phyloP scores from a whole-genome alignment of 2,888 invertebrate species.

The Coenonympha arcania region DNA sequence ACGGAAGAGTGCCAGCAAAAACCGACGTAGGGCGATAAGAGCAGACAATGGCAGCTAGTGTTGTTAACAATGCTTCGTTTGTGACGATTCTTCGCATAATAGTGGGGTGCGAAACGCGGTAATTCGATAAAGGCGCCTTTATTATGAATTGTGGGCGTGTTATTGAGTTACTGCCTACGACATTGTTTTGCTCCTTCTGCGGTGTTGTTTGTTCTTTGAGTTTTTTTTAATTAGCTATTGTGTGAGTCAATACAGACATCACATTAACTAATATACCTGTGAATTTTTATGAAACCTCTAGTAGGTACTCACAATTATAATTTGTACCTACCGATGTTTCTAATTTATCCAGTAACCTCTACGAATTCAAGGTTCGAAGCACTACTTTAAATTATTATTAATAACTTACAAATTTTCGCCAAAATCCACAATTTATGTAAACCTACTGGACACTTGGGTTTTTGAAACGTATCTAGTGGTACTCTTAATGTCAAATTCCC shows the following conservation, averaged over 20 bases:
- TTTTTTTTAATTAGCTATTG: slow-evolving; percentile 24
- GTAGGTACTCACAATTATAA: too few relatives aligned
- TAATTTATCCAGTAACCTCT: too few relatives aligned
- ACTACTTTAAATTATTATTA: too few relatives aligned
- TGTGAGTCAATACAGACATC: background rate
- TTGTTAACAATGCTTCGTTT: slow-evolving; percentile 71
- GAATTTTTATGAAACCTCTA: too few relatives aligned
- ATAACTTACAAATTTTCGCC: too few relatives aligned
- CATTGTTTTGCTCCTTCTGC: slow-evolving; percentile 45
- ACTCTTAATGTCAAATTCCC: too few relatives aligned
- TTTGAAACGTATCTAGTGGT: too few relatives aligned
- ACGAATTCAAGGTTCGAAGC: too few relatives aligned
- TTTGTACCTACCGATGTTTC: too few relatives aligned
- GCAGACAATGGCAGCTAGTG: slow-evolving; percentile 69
- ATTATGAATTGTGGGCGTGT: slow-evolving; percentile 65
- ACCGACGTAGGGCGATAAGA: slow-evolving; percentile 66
- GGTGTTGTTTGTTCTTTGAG: slow-evolving; percentile 31
- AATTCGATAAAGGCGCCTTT: slow-evolving; percentile 69
- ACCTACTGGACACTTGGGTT: too few relatives aligned
- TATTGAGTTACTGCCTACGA: slow-evolving; percentile 59
- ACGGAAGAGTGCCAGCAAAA: slow-evolving; percentile 68
- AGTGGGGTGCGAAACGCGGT: slow-evolving; percentile 63
- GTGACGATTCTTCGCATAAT: slow-evolving; percentile 72
- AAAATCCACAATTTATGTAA: too few relatives aligned
- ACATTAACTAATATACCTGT: too few relatives aligned